Percentiles rank a stretch among this genome's conserved stretches.
Evolutionary conservation across 2,113 vertebrate species (phyloP).

Genomic region (Hypanus sabinus): DNA sequence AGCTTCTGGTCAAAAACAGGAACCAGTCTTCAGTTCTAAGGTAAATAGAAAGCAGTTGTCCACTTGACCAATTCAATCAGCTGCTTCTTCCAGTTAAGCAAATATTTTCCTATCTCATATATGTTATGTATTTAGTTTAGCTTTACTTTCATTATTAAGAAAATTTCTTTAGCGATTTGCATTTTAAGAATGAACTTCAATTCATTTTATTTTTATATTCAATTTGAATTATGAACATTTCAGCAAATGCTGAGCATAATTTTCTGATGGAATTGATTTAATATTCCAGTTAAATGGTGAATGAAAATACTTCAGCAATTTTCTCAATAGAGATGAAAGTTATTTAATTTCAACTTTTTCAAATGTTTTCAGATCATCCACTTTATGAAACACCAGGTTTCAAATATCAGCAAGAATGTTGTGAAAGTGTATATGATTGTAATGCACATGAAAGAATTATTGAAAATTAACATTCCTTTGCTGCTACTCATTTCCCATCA

Average conservation of each 20-base stretch:
- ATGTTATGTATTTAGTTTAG: not conserved
- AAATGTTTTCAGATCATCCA: not conserved
- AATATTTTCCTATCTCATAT: not conserved
- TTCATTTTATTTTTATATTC: not conserved
- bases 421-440: not conserved
- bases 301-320: not conserved
- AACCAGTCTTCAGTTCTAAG: no score
- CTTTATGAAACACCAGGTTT: not conserved
- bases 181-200: not conserved
- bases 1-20: no score
- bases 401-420: not conserved
- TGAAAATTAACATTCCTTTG: no score
- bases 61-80: constrained; percentile 48
- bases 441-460: no score
- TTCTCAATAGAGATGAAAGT: not conserved
- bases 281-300: not conserved
- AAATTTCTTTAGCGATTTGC: no score
- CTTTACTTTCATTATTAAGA: not conserved
- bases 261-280: not conserved
- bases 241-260: not conserved
- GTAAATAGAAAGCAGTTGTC: no score
- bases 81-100: constrained; percentile 57
- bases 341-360: not conserved
- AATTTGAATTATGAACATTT: not conserved
- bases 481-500: not conserved